Percentiles rank a stretch among this genome's conserved stretches.
phyloP scores from a whole-genome alignment of 2,888 invertebrate genomes.

The Adineta ricciae region DNA sequence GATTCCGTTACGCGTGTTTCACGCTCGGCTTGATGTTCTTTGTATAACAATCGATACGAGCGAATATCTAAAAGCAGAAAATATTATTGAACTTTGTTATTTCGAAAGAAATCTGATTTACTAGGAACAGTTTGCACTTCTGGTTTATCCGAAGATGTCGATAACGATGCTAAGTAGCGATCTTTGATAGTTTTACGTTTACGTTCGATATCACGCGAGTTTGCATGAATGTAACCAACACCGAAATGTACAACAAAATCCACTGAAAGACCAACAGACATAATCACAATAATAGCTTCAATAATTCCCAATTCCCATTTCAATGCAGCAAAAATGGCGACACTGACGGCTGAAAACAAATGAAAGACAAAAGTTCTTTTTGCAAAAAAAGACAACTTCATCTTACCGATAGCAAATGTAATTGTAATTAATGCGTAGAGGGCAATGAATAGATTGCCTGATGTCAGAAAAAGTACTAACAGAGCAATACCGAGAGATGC shows the following conservation, averaged over 20 bases:
- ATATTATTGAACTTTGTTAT: too few relatives aligned
- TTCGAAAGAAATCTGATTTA: neutral
- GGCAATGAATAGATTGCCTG: slow-evolving; percentile 70
- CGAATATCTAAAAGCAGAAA: neutral
- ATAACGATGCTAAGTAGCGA: neutral
- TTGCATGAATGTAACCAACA: slow-evolving; percentile 59
- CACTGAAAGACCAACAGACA: slow-evolving; percentile 76
- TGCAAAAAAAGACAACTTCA: too few relatives aligned
- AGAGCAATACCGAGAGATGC: slow-evolving; percentile 67
- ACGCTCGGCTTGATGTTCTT: slow-evolving; percentile 20
- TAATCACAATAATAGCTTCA: slow-evolving; percentile 79
- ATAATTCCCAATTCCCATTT: slow-evolving; percentile 80
- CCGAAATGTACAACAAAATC: slow-evolving; percentile 81
- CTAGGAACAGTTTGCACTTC: neutral
- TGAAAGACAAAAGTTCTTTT: neutral
- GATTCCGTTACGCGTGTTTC: slow-evolving; percentile 22
- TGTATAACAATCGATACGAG: neutral
- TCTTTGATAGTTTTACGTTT: neutral
- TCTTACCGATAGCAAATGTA: slow-evolving; percentile 64
- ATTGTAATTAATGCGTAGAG: slow-evolving; percentile 74
- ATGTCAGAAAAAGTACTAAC: slow-evolving; percentile 68
- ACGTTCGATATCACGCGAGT: neutral
- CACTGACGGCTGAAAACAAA: slow-evolving; percentile 63
- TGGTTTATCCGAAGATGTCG: slow-evolving; percentile 26
- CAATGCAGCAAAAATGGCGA: slow-evolving; percentile 52